phyloP scores from a whole-genome alignment of 1,140 invertebrate genomes.

The Helicoverpa armigera region DNA sequence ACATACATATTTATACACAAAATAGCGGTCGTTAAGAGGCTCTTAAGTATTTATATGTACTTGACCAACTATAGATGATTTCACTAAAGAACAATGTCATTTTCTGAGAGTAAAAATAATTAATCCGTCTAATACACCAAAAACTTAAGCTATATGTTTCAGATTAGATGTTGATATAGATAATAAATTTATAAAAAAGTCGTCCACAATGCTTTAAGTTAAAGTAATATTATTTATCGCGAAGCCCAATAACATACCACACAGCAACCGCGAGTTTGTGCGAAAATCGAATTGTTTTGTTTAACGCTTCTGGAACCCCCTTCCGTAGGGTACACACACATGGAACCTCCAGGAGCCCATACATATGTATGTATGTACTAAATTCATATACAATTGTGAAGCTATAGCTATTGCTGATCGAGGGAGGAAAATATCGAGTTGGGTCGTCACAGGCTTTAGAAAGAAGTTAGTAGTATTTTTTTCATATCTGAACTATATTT shows the following conservation, averaged over 20 bases:
- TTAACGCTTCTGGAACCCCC: conserved; percentile 12
- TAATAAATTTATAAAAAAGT: too few relatives aligned
- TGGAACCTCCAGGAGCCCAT: neutral
- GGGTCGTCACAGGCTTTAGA: neutral
- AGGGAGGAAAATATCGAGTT: neutral
- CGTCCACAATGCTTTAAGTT: neutral
- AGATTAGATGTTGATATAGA: too few relatives aligned
- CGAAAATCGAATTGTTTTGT: conserved; percentile 48
- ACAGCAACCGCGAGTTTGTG: conserved; percentile 17
- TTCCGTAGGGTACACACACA: conserved; percentile 8
- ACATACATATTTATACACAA: too few relatives aligned
- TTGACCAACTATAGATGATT: too few relatives aligned
- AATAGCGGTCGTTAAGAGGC: too few relatives aligned
- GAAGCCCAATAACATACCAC: conserved; percentile 20
- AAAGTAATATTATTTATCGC: neutral
- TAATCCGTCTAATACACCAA: too few relatives aligned
- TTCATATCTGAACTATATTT: too few relatives aligned
- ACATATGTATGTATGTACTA: conserved; percentile 23
- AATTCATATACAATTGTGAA: conserved; percentile 2
- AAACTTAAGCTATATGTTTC: too few relatives aligned
- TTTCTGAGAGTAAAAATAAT: too few relatives aligned
- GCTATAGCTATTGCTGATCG: conserved; percentile 34
- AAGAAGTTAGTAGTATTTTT: neutral
- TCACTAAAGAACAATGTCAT: too few relatives aligned
- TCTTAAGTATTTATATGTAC: too few relatives aligned